phyloP scores from a whole-genome alignment of 2,888 invertebrate genomes.

The Lasioglossum leucozonium region DNA sequence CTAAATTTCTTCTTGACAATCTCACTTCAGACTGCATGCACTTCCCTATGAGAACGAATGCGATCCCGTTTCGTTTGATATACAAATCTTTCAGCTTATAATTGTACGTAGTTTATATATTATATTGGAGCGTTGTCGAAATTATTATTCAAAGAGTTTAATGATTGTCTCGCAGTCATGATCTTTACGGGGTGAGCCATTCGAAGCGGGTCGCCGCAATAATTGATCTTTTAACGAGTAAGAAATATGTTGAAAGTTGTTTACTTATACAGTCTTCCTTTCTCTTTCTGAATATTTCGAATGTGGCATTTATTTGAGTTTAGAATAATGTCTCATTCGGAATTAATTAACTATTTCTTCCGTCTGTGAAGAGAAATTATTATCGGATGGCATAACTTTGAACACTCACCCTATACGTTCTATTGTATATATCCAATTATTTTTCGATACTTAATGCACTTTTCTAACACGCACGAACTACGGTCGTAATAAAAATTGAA shows the following conservation, averaged over 20 bases:
- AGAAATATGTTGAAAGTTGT: too few relatives aligned
- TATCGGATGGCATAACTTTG: not conserved
- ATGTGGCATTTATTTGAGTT: not conserved
- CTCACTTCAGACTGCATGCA: constrained; percentile 66
- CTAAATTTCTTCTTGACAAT: constrained; percentile 37
- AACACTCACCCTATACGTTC: constrained; percentile 13
- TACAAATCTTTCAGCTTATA: constrained; percentile 46
- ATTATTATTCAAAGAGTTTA: constrained; percentile 19
- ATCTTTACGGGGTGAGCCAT: constrained; percentile 15
- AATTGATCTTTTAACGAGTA: too few relatives aligned
- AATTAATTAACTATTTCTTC: not conserved
- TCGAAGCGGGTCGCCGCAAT: not conserved
- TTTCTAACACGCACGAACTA: constrained; percentile 59
- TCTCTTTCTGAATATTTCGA: too few relatives aligned
- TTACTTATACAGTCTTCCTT: too few relatives aligned
- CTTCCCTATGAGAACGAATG: constrained; percentile 37
- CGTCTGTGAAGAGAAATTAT: not conserved
- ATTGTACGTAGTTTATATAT: constrained; percentile 50
- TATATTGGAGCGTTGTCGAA: constrained; percentile 14
- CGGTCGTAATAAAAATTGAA: constrained; percentile 42
- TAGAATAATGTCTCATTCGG: not conserved
- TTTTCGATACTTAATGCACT: constrained; percentile 51
- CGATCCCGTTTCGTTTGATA: constrained; percentile 46
- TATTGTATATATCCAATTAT: constrained; percentile 33
- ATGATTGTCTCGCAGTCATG: constrained; percentile 27